Evolutionary conservation across 2,113 vertebrate genomes (phyloP).

Genomic region (Podilymbus podiceps): DNA sequence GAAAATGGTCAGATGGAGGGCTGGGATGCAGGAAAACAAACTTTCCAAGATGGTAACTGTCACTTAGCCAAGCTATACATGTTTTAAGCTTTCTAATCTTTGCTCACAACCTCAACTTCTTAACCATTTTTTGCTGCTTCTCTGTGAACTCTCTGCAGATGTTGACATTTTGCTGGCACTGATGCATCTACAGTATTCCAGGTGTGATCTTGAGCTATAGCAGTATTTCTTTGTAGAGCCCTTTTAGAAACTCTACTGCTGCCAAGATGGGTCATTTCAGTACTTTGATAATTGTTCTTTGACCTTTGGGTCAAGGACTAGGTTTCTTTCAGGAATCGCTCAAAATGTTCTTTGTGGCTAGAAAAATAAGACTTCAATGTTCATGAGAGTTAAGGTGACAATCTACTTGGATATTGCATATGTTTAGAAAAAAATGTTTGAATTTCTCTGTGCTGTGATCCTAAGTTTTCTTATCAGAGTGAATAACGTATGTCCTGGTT

Average conservation of each 20-base stretch:
- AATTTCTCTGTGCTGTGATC: not conserved
- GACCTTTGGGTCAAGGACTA: not conserved
- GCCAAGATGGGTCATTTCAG: not conserved
- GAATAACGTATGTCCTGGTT: not conserved
- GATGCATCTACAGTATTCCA: not conserved
- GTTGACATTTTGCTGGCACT: not conserved
- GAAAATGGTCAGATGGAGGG: constrained; percentile 23
- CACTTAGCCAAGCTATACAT: constrained; percentile 48
- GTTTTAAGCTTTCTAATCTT: constrained; percentile 7
- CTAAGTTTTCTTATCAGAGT: not conserved
- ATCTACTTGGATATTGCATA: not conserved
- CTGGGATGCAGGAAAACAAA: constrained; percentile 52
- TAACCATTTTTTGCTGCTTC: not conserved
- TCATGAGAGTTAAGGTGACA: not conserved
- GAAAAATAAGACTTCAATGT: not conserved
- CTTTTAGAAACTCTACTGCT: not conserved
- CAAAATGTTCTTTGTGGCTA: not conserved
- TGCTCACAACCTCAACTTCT: not conserved
- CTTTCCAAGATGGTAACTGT: constrained; percentile 22
- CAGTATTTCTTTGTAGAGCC: not conserved
- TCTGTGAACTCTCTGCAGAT: not conserved
- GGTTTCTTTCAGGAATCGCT: not conserved
- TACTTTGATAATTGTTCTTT: not conserved
- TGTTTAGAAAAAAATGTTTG: not conserved
- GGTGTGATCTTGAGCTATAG: not conserved